Percentiles rank a stretch among this genome's conserved stretches.
phyloP scores from a whole-genome alignment of 2,797 vertebrate genomes.

The Clarias pachynema region DNA sequence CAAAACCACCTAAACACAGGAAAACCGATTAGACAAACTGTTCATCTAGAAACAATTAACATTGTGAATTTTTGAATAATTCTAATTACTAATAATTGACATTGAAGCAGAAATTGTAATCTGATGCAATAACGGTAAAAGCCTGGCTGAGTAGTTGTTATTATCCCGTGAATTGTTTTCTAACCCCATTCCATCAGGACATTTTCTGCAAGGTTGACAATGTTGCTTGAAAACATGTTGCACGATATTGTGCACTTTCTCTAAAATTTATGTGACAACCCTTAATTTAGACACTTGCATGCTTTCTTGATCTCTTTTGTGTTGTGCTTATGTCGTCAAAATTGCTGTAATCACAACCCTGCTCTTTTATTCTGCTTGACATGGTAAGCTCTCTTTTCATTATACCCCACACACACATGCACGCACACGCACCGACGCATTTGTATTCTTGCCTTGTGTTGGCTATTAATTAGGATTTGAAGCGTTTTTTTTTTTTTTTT shows the following conservation, averaged over 20 bases:
- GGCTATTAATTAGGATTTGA: background rate
- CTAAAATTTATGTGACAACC: background rate
- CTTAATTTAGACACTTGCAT: background rate
- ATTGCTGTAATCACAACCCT: background rate
- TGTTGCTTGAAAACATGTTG: background rate
- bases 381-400: background rate
- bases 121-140: background rate
- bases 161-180: background rate
- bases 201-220: background rate
- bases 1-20: background rate
- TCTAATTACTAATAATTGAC: background rate
- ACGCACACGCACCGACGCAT: background rate
- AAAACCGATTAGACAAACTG: background rate
- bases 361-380: slow-evolving; percentile 2
- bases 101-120: background rate
- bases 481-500: background rate
- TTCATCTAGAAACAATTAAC: background rate
- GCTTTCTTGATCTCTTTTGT: background rate
- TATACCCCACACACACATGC: background rate
- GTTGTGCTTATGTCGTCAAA: background rate
- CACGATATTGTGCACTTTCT: background rate
- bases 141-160: background rate
- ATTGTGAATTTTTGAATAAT: background rate
- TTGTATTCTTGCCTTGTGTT: background rate
- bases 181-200: background rate